A percentile compares a stretch with the other conserved stretches of the same genome.
These are phyloP conservation scores for Seriola aureovittata DNA, from an alignment of 2,113 vertebrate genomes.

Conservation along the genomic window DNA sequence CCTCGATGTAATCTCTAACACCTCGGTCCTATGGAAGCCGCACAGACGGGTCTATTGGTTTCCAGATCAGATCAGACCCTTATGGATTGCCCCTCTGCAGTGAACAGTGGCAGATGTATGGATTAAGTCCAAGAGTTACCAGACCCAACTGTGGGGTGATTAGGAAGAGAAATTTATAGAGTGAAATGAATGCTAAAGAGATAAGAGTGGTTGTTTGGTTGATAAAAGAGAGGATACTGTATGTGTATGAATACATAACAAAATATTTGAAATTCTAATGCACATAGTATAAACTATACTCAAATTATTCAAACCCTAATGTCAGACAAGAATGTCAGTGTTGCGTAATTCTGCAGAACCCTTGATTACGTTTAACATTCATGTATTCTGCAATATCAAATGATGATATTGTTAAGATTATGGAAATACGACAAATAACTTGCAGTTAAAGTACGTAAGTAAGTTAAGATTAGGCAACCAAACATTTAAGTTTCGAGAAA, in stretches of 20 bases:
- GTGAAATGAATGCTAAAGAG: constrained; percentile 5
- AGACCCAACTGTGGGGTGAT: background rate
- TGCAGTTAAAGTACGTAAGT: no score
- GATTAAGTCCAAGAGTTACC: background rate
- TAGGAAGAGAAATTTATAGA: background rate
- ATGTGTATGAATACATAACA: background rate
- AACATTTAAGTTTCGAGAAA: no score
- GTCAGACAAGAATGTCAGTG: background rate
- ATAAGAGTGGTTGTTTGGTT: background rate
- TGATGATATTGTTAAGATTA: no score
- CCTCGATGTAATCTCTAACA: constrained; percentile 20
- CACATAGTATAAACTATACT: background rate
- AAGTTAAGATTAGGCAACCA: no score
- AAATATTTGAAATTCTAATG: background rate
- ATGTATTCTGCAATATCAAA: background rate
- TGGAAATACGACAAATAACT: no score
- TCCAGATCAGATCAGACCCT: constrained; percentile 15
- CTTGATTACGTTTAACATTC: background rate
- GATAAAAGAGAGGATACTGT: background rate
- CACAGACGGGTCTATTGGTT: background rate
- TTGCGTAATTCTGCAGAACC: background rate
- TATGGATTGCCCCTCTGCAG: background rate
- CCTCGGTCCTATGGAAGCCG: background rate
- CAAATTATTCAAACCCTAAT: background rate
- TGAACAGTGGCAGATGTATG: background rate